phyloP scores from a whole-genome alignment of 2,888 invertebrate species.

The Ptychoptera contaminata region DNA sequence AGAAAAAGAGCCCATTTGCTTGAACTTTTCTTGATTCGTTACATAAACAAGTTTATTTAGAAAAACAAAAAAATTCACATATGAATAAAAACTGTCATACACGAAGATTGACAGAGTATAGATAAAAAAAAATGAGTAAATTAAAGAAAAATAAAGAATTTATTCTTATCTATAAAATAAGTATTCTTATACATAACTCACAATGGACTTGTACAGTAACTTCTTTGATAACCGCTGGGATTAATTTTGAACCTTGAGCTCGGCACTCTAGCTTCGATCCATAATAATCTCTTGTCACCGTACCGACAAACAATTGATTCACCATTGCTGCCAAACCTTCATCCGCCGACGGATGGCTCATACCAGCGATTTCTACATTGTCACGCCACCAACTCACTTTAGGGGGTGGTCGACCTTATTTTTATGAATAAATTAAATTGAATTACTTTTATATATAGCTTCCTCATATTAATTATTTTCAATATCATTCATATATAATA shows the following conservation, averaged over 20 bases:
- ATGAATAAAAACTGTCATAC: too few species aligned
- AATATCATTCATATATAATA: too few species aligned
- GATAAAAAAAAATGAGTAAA: constrained; percentile 3
- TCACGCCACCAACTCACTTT: constrained; percentile 73
- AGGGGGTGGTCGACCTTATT: constrained; percentile 62
- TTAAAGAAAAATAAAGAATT: too few species aligned
- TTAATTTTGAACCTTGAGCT: constrained; percentile 56
- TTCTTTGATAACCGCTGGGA: constrained; percentile 51
- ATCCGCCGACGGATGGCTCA: constrained; percentile 47
- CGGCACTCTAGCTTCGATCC: constrained; percentile 60
- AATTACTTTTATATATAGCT: not conserved
- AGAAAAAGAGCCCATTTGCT: too few species aligned
- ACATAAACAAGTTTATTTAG: not conserved
- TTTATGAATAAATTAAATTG: constrained; percentile 1
- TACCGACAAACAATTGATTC: constrained; percentile 59
- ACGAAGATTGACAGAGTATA: not conserved
- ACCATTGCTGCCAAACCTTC: constrained; percentile 44
- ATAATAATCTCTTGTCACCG: constrained; percentile 52
- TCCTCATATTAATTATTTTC: too few species aligned
- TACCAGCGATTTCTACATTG: constrained; percentile 53
- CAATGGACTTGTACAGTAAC: constrained; percentile 59
- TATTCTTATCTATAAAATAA: too few species aligned
- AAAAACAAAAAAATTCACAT: constrained; percentile 7
- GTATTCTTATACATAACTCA: constrained; percentile 19
- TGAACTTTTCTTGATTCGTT: too few species aligned